phyloP scores from a whole-genome alignment of 2,797 vertebrate species.

The Kryptolebias ocellatus region DNA sequence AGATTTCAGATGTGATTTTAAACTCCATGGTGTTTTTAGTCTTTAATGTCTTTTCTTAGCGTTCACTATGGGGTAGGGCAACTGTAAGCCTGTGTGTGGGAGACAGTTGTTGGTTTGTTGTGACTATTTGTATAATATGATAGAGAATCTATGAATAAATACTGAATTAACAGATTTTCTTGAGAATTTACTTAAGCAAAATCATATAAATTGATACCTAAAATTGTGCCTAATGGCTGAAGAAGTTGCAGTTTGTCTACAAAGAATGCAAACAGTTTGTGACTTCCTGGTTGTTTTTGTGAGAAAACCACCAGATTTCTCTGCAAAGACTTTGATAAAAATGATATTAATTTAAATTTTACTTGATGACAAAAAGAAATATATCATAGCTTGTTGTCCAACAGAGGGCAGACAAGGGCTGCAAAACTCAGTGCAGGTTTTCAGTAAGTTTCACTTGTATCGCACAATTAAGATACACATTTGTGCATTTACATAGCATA shows the following conservation, averaged over 20 bases:
- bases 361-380: no score
- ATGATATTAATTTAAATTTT: neutral
- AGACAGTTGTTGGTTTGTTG: no score
- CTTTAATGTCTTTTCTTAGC: no score
- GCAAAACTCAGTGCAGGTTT: conserved; percentile 11
- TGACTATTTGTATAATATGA: no score
- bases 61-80: no score
- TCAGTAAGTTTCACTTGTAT: neutral
- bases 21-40: no score
- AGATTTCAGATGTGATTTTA: no score
- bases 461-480: conserved; percentile 4
- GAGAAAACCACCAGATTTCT: neutral
- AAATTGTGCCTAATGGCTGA: neutral
- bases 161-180: no score
- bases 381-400: conserved; percentile 27
- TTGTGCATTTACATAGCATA: neutral
- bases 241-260: neutral
- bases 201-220: no score
- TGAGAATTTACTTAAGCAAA: neutral
- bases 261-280: neutral
- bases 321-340: neutral
- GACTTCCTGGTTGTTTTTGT: neutral
- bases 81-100: no score
- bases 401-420: conserved; percentile 73
- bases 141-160: no score